Percentiles rank a stretch among this genome's conserved stretches.
These are phyloP conservation scores for Lasioglossum malachurum DNA, from an alignment of 2,888 invertebrate species.

Conservation along the genomic window DNA sequence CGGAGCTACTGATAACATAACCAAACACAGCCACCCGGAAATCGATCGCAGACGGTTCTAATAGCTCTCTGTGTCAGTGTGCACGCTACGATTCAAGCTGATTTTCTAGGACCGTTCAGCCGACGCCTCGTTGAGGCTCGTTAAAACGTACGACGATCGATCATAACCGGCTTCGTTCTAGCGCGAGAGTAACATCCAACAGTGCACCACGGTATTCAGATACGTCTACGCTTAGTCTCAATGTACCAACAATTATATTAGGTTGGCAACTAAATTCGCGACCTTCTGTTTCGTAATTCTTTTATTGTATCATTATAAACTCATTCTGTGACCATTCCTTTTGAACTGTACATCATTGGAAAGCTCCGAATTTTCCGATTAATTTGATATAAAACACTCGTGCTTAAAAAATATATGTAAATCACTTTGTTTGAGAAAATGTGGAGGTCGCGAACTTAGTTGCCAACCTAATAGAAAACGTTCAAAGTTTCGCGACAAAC, in stretches of 20 bases:
- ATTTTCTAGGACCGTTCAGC: conserved; percentile 27
- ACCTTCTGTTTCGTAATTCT: too few relatives aligned
- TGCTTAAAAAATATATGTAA: too few relatives aligned
- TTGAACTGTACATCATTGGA: too few relatives aligned
- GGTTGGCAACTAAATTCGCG: too few relatives aligned
- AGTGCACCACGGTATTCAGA: not conserved
- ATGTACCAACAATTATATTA: not conserved
- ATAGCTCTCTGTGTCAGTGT: not conserved
- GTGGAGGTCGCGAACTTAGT: too few relatives aligned
- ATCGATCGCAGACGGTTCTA: conserved; percentile 24
- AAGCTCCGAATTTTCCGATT: too few relatives aligned
- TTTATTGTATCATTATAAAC: too few relatives aligned
- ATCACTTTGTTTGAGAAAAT: too few relatives aligned
- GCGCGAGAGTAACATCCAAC: conserved; percentile 13
- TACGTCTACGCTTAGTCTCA: not conserved
- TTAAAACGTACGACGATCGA: conserved; percentile 35
- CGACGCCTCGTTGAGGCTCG: conserved; percentile 37
- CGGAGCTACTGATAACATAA: not conserved
- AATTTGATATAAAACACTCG: too few relatives aligned
- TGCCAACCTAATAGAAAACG: not conserved
- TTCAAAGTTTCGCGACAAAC: not conserved
- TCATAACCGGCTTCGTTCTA: conserved; percentile 31
- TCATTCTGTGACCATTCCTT: too few relatives aligned
- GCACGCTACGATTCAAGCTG: conserved; percentile 12
- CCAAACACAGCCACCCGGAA: conserved; percentile 10